Evolutionary conservation across 2,888 invertebrate genomes (phyloP), one percentile per base, ranked within the genome.

Genomic region (Leptinotarsa juncta): DNA sequence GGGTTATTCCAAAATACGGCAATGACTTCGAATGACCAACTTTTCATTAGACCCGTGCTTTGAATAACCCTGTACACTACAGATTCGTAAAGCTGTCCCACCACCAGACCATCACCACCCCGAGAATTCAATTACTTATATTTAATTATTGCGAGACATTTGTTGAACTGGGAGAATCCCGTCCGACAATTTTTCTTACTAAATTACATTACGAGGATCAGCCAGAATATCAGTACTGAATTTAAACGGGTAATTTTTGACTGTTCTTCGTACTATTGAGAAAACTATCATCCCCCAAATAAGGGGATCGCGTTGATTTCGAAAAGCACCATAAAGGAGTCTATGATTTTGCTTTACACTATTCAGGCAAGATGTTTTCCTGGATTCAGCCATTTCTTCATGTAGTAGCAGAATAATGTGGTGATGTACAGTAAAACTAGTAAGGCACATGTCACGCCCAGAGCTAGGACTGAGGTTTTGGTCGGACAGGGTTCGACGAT

Each of bases 401-500:
- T 96, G 90, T 95, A 96, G 89, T 96, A 96, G 88, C 95, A 96
- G 91, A 96, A 96, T 84, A 97, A 91, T 70, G 96, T 97, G 83
- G 96, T 96, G 84, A 97, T 93, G 89, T 97, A 97, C 72, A 97
- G 91, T 73, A 97, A 91, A 70, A 97, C 93, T 84, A 97, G 91
- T 77, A 97, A 91, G 74, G 96, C 96, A 88, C 97, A 97, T 71
- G 97, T 96, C 48, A 97, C 96, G 77, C 96, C 96, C 76, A 97
- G 89, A 51, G 96, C 94, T 82, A 97, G 89, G n/a, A 97, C 95
- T 7, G 97, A 97, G 42, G 95, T 94, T 88, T 96, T 96, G 84
- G 96, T 96, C 67, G 97, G 97, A 86, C 97, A 97, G 16, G 96
- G 96, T 87, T 96, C 96, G 82, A 95, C 93, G 80, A 96, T 95